Evolutionary conservation across 2,888 invertebrate species (phyloP), one percentile per base, ranked within the genome.

Genomic region (Platycheirus rosarum): DNA sequence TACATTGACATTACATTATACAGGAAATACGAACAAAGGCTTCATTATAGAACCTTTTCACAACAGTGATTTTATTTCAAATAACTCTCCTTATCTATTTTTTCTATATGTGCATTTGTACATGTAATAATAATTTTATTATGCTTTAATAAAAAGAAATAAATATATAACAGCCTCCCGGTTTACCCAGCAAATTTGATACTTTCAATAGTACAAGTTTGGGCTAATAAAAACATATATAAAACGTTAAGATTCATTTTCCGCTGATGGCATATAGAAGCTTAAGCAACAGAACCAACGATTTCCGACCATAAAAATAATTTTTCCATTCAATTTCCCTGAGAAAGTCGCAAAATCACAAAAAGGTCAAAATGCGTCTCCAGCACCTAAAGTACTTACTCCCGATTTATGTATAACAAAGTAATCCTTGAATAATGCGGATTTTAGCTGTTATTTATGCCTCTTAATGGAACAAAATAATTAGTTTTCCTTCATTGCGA

Each of bases 361-460:
- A 51, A 20, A 51, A 16, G 51, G 42, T 42, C 62, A 60, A 29
- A 32, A 46, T 42, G 8, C 13, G 16, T 40, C 18, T 20, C 26
- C 2, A 13, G 40, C 14, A 29, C 60, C 60, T 40, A 55, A 63
- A 29, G 29, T 32, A 3, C 29, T 32, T 37, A 18, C 32, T 32
- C 3, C 29, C n/a, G 13, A 11, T 1, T 9, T 48, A n/a, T 48
- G 26, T 16, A 26, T 55, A 26, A 35, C 8, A 29, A 46, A 13
- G 18, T 65, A 65, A 73, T 73, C 46, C 55, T 32, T 55, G 14
- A 65, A 48, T 55, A 37, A 73, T 55, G 49, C 29, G 46, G 20
- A 40, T 55, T 53, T 53, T 44, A 46, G 44, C 13, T 14, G 26
- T 44, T 23, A 53, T 71, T 71, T 63, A 53, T 63, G 53, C 16